A percentile compares a stretch with the other conserved stretches of the same genome.
Evolutionary conservation across 1,140 invertebrate genomes (phyloP).

Genomic region (Drosophila willistoni): DNA sequence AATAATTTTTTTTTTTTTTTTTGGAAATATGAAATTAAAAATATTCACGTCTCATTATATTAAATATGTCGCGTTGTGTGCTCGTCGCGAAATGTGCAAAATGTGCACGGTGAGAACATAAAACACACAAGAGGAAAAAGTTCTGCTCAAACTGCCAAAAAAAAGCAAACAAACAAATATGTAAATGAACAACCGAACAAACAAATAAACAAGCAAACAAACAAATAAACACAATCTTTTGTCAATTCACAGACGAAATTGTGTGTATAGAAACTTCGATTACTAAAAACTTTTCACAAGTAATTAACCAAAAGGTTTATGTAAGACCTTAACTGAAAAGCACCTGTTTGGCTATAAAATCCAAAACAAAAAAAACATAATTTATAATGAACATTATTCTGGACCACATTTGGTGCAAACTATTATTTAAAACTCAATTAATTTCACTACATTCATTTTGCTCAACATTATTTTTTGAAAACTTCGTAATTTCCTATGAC

Average conservation of each 20-base stretch:
- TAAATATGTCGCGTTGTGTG: constrained; percentile 37
- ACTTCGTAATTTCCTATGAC: too few species aligned
- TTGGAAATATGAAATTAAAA: constrained; percentile 41
- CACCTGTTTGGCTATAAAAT: too few species aligned
- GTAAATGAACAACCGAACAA: constrained; percentile 35
- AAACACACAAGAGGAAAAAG: constrained; percentile 7
- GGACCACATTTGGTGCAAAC: too few species aligned
- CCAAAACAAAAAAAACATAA: too few species aligned
- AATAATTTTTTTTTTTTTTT: constrained; percentile 9
- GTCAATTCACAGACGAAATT: neutral
- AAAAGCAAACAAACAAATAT: constrained; percentile 34
- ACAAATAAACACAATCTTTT: constrained; percentile 17
- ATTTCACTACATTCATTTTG: too few species aligned
- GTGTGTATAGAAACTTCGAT: neutral
- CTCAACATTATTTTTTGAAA: too few species aligned
- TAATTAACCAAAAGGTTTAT: too few species aligned
- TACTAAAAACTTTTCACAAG: too few species aligned
- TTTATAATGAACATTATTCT: too few species aligned
- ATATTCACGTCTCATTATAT: constrained; percentile 61
- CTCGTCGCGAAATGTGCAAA: constrained; percentile 44
- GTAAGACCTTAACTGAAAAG: too few species aligned
- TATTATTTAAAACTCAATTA: too few species aligned
- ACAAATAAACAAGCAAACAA: constrained; percentile 36
- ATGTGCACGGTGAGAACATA: constrained; percentile 35
- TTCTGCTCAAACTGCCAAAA: constrained; percentile 37